Evolutionary conservation across 2,797 vertebrate species (phyloP).

Genomic region (Xenops minutus): DNA sequence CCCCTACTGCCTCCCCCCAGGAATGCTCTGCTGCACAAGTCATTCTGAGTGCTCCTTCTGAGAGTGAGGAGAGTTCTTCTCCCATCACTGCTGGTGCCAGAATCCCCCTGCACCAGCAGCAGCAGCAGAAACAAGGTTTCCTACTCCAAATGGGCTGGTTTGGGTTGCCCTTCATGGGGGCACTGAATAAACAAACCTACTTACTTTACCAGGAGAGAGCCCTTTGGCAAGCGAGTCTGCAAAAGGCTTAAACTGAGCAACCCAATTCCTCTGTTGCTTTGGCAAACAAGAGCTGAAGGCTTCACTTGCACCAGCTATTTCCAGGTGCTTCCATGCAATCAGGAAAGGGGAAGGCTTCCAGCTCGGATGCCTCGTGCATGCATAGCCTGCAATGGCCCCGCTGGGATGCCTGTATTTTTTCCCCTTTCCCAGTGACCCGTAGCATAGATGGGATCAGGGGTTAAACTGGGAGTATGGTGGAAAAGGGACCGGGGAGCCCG

Average conservation of each 20-base stretch:
- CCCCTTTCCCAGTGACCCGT: slow-evolving; percentile 27
- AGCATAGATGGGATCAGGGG: slow-evolving; percentile 24
- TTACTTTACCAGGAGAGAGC: not conserved
- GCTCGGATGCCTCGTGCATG: accelerated
- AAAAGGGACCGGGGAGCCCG: not conserved
- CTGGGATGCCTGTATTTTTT: not conserved
- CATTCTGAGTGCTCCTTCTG: accelerated
- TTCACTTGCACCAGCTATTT: not conserved
- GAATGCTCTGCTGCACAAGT: not conserved
- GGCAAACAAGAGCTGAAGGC: not conserved
- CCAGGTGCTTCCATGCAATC: not conserved
- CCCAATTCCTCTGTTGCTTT: accelerated
- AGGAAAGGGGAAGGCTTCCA: not conserved
- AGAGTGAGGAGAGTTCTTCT: not conserved
- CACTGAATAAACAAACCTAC: not conserved
- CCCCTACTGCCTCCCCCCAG: not conserved
- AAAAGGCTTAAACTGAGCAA: not conserved
- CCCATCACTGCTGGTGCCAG: not conserved
- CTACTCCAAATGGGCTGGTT: not conserved
- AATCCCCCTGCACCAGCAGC: not conserved
- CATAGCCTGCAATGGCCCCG: not conserved
- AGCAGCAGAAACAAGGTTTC: not conserved
- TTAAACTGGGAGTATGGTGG: slow-evolving; percentile 60
- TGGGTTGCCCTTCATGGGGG: not conserved
- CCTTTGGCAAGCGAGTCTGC: accelerated